Base-by-base conservation (phyloP, 2,888 invertebrate genomes). In the Gandaritis pyraliata region DNA sequence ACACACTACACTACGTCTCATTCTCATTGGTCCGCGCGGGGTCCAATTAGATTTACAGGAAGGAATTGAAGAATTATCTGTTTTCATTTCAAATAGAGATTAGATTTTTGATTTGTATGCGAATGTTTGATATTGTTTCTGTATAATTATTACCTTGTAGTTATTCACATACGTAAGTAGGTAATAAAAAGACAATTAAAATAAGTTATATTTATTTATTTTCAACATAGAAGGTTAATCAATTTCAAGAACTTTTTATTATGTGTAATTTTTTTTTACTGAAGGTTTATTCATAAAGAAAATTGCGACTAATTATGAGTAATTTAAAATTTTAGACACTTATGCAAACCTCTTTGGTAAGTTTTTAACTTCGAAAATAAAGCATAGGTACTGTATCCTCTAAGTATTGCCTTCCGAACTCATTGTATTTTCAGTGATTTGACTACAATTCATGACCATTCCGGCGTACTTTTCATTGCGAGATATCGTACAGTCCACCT, bases 361-460 rank as follows among this genome's bases (percentile, higher is more conserved):
- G n/a, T 16, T 16, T 43, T 43, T 43, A 3, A 0, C 2, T 43
- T 16, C 11, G 11, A 43, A 16, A 16, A 43, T 43, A 16, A 41
- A 43, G 2, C 61, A 64, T 54, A n/a, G n/a, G n/a, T n/a, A 58
- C 71, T 58, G 68, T 68, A 69, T 68, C 50, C 48, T 61, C 61
- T 58, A 64, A 62, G 73, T 62, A 72, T 73, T 72, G 71, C 71
- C 61, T 57, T 69, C 72, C 69, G 71, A 78, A 73, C 15, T 63
- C 73, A 79, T 81, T 80, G 75, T 75, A 63, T 61, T 65, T 65
- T 66, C 64, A 64, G 73, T 76, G 73, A 80, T 81, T 78, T 79
- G 74, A 71, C 72, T 73, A 74, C 77, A 77, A 81, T 82, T 78
- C 72, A 70, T 72, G 74, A 69, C 75, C 70, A 76, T 78, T 77